Base-by-base conservation (phyloP, 2,888 invertebrate genomes). In the Corbicula japonica region DNA sequence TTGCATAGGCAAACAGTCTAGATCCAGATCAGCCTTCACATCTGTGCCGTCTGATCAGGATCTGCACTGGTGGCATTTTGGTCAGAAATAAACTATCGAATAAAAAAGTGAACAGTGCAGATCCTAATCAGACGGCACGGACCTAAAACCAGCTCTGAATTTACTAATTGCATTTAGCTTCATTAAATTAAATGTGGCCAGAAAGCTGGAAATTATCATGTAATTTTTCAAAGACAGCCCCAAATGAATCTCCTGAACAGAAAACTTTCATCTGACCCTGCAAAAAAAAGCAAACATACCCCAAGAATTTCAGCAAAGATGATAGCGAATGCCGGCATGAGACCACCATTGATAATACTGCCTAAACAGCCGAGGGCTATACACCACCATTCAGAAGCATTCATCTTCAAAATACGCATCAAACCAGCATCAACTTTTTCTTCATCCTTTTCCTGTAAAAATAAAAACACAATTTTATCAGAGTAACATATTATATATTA, bases 311-410 rank as follows among this genome's bases (percentile, higher is more conserved):
- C 90, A 84, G 94, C 93, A 76, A 94, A 94, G 30, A 95, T 87
- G 34, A 93, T 81, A n/a, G 95, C 94, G 88, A 94, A 95, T 30
- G 94, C 90, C 2, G 95, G 95, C 87, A 94, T 94, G 5, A 94
- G 90, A 6, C 91, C 91, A 6, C 95, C 95, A 71, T 92, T 92
- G 28, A 94, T 78, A 6, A 92, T 65, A 28, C 93, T 89, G 1
- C 92, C 92, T 35, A 94, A 61, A 66, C 93, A 91, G 2, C 93
- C 94, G 3, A 92, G 38, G 15, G 92, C 15, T 28, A 94, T 91
- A 73, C 80, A 91, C 10, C 63, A 79, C 93, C 93, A 94, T 83
- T 94, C 94, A 0, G 93, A 90, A 3, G 89, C 77, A 60, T 94
- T 94, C 84, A 93, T 86, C 28, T 85, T 85, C 60, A 94, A 72